A percentile compares a stretch with the other conserved stretches of the same genome.
phyloP scores from a whole-genome alignment of 2,888 invertebrate genomes.

The Protophormia terraenovae region DNA sequence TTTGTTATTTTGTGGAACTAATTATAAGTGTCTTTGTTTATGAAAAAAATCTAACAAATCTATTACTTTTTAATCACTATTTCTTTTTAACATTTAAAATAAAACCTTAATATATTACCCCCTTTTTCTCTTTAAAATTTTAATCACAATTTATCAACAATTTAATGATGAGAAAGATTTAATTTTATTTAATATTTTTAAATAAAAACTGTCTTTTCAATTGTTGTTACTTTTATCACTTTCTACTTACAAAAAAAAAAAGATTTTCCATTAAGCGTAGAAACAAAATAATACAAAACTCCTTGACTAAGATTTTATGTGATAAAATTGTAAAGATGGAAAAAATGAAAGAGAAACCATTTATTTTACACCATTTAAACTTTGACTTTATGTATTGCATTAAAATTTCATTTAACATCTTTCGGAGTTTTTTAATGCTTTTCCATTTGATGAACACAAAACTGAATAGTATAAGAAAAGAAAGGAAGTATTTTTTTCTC shows the following conservation, averaged over 20 bases:
- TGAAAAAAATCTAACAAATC: too few relatives aligned
- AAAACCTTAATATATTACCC: not conserved
- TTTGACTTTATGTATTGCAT: constrained; percentile 54
- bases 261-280: constrained; percentile 5
- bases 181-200: not conserved
- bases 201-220: not conserved
- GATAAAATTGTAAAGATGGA: constrained; percentile 12
- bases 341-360: constrained; percentile 22
- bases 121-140: not conserved
- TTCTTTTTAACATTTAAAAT: not conserved
- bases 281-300: not conserved
- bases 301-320: not conserved
- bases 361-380: constrained; percentile 59
- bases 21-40: too few relatives aligned
- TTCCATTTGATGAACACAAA: constrained; percentile 45
- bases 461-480: not conserved
- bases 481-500: not conserved
- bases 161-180: not conserved
- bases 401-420: constrained; percentile 56
- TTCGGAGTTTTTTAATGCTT: constrained; percentile 36
- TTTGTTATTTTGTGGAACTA: too few relatives aligned
- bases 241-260: not conserved
- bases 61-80: too few relatives aligned
- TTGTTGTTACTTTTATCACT: not conserved
- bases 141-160: not conserved